Evolutionary conservation across 1,140 invertebrate genomes (phyloP).

Genomic region (Lepidurus packardi): DNA sequence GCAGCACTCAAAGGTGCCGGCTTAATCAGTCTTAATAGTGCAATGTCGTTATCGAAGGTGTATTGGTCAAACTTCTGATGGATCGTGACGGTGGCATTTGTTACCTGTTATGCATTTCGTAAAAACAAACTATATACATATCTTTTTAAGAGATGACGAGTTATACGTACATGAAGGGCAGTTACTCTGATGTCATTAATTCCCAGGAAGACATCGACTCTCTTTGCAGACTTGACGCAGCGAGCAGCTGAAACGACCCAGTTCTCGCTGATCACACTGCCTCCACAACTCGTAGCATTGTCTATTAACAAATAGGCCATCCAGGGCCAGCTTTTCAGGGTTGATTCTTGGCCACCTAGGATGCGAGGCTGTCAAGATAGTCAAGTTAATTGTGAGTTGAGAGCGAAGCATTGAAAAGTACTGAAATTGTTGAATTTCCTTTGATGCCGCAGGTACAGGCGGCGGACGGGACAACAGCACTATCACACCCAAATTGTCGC

Average conservation of each 20-base stretch:
- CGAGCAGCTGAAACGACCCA: constrained; percentile 49
- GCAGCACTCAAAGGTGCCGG: constrained; percentile 50
- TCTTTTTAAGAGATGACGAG: background rate
- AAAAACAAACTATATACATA: background rate
- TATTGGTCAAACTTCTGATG: constrained; percentile 47
- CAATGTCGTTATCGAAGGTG: constrained; percentile 58
- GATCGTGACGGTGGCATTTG: constrained; percentile 37
- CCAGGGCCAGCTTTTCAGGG: constrained; percentile 27
- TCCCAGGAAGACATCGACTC: constrained; percentile 25
- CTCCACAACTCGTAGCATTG: constrained; percentile 42
- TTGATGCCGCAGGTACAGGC: background rate
- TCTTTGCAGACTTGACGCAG: constrained; percentile 37
- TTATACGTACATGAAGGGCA: background rate
- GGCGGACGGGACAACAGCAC: too few species aligned
- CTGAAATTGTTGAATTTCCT: background rate
- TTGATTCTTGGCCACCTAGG: constrained; percentile 1
- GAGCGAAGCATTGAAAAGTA: background rate
- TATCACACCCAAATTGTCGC: background rate
- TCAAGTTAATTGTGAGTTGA: background rate
- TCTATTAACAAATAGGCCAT: background rate
- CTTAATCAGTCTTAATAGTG: constrained; percentile 49
- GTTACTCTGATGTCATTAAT: background rate
- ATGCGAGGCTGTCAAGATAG: constrained; percentile 26
- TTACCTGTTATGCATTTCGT: background rate
- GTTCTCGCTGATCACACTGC: constrained; percentile 43